Conservation (phyloP, 1,140 invertebrate genomes). For the Drosophila carrolli region DNA sequence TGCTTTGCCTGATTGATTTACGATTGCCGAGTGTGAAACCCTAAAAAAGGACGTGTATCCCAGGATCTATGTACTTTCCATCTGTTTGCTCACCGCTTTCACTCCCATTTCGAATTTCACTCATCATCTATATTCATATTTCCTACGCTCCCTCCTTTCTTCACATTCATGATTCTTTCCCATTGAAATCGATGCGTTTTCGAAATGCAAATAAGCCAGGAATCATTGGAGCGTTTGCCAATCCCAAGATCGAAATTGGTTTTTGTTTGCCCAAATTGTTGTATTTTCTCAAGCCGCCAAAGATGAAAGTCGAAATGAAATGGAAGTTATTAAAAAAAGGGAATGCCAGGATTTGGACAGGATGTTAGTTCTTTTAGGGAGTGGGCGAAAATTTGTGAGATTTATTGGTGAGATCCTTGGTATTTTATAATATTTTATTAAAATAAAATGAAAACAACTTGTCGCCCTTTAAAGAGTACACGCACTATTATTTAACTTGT, state of each 20-base stretch:
- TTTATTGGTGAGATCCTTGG: no score
- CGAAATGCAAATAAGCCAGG: slow-evolving; percentile 63
- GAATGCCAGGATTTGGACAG: slow-evolving; percentile 25
- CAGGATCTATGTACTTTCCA: slow-evolving; percentile 9
- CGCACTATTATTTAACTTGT: not conserved
- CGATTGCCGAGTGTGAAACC: slow-evolving; percentile 16
- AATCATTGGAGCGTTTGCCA: slow-evolving; percentile 18
- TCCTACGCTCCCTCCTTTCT: slow-evolving; percentile 1
- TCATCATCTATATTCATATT: slow-evolving; percentile 61
- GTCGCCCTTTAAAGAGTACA: no score
- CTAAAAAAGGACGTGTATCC: slow-evolving; percentile 2
- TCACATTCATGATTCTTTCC: slow-evolving; percentile 35
- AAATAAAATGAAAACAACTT: no score
- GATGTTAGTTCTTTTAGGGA: slow-evolving; percentile 31
- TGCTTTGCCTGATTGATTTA: slow-evolving; percentile 72
- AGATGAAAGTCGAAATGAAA: slow-evolving; percentile 58
- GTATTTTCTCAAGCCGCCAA: slow-evolving; percentile 62
- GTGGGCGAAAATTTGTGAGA: not conserved
- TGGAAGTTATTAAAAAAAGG: not conserved
- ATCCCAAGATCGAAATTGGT: slow-evolving; percentile 33
- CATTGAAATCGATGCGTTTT: slow-evolving; percentile 68
- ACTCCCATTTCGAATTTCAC: slow-evolving; percentile 65
- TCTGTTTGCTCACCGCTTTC: slow-evolving; percentile 46
- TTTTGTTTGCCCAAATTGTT: slow-evolving; percentile 69
- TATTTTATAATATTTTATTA: no score